Percentiles rank a stretch among this genome's conserved stretches.
These are phyloP conservation scores for Leucophenga varia DNA, from an alignment of 1,140 invertebrate species.

Conservation along the genomic window DNA sequence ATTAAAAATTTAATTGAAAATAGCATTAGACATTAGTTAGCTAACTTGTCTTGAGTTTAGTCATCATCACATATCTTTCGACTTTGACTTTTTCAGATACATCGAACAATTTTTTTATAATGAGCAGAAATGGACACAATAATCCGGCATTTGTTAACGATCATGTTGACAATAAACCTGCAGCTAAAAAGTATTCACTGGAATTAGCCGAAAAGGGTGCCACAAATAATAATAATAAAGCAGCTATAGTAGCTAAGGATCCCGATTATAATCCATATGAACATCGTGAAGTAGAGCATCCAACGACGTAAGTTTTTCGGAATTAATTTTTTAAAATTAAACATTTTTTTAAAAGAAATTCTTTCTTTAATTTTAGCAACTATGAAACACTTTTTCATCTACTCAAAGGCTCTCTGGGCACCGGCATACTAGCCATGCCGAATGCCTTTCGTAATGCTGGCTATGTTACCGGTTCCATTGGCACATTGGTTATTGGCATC, in stretches of 20 bases:
- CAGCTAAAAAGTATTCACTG: constrained; percentile 43
- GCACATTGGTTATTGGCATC: constrained; percentile 69
- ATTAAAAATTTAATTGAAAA: no score
- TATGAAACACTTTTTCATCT: constrained; percentile 78
- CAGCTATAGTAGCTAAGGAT: constrained; percentile 32
- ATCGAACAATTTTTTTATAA: no score
- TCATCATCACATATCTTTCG: no score
- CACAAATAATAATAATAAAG: no score
- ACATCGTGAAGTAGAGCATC: constrained; percentile 68
- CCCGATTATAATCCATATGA: constrained; percentile 65
- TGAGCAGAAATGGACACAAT: constrained; percentile 52
- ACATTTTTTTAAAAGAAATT: constrained; percentile 18
- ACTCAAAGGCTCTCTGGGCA: constrained; percentile 84
- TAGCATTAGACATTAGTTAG: no score
- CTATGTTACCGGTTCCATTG: constrained; percentile 66
- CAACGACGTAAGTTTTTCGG: constrained; percentile 65
- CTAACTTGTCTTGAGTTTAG: no score
- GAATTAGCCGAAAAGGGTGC: constrained; percentile 59
- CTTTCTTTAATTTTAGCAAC: constrained; percentile 61
- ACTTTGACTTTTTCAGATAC: no score
- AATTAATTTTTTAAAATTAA: neutral
- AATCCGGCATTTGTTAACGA: constrained; percentile 47
- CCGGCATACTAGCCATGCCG: constrained; percentile 88
- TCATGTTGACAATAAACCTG: constrained; percentile 33
- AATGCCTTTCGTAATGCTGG: constrained; percentile 80